Base-by-base conservation (phyloP, 2,113 vertebrate genomes). In the Centropristis striata region DNA sequence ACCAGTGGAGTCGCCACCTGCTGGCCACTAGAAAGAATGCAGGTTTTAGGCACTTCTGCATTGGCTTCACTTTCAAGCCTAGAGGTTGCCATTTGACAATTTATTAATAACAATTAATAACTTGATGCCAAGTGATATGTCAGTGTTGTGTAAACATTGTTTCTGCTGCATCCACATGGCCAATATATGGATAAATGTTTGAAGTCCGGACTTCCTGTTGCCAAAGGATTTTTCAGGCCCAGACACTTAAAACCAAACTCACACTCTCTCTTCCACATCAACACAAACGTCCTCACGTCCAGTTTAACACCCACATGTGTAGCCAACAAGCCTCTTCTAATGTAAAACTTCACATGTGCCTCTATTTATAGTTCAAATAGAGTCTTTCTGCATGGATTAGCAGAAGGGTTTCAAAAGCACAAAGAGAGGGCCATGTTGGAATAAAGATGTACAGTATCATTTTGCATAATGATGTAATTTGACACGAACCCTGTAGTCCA, bases 291-390 rank as follows among this genome's bases (percentile, higher is more conserved):
- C 25, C 53, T n/a, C 27, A 47, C 27, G 39, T 64, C 54, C 67
- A 80, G 67, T 23, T 63, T 73, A 54, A 42, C 39, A 80, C 76
- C 50, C 66, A 78, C 13, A 68, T 50, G 66, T n/a, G 68, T 2
- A 54, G 13, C 71, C 15, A 36, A 58, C 78, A 32, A 11, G 71
- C 23, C 20, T 63, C 71, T 20, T 73, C 74, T 1, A 23, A 66
- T 50, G 75, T 65, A 55, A 60, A 86, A 64, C 36, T 25, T 54
- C 71, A 72, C 87, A 92, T 86, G 73, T 87, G 87, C 67, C 58
- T 89, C 54, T 72, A 51, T 37, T 90, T 87, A 86, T 4, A 54
- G 76, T 73, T 51, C 70, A 39, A 82, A 78, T 46, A 49, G 75
- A 80, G 65, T 41, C 74, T 82, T 84, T 81, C 81, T 63, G 75